These are phyloP conservation scores for Siniperca undulata DNA, from an alignment of 2,797 vertebrate genomes.

Conservation along the genomic window DNA sequence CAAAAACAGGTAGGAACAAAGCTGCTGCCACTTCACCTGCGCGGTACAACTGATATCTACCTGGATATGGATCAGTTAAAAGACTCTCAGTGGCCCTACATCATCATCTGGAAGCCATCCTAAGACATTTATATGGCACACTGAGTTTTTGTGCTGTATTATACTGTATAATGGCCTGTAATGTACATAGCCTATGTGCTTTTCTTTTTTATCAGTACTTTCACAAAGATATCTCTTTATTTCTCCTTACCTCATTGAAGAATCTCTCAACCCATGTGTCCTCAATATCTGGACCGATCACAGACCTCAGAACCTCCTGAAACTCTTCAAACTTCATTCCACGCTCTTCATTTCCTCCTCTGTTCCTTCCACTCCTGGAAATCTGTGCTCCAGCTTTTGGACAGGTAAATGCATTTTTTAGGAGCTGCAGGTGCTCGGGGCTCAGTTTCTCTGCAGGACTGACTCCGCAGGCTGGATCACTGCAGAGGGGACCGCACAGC, in stretches of 20 bases:
- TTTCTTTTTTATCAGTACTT: background rate
- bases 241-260: slow-evolving; percentile 75
- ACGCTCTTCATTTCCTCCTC: slow-evolving; percentile 11
- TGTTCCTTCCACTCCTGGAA: slow-evolving; percentile 1
- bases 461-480: slow-evolving; percentile 60
- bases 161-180: background rate
- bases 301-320: slow-evolving; percentile 58
- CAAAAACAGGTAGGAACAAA: slow-evolving; percentile 78
- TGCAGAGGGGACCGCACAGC: slow-evolving; percentile 21
- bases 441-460: slow-evolving; percentile 71
- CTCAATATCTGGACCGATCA: slow-evolving; percentile 59
- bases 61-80: slow-evolving; percentile 51
- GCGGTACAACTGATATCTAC: slow-evolving; percentile 68
- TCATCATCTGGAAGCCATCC: background rate
- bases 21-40: slow-evolving; percentile 71
- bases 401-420: slow-evolving; percentile 67
- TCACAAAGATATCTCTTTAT: background rate
- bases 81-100: background rate
- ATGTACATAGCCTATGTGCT: background rate
- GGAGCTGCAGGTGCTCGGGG: slow-evolving; percentile 64
- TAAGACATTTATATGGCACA: too few relatives aligned
- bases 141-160: background rate
- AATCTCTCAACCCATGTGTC: slow-evolving; percentile 68
- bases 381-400: slow-evolving; percentile 5
- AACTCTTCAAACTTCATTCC: slow-evolving; percentile 75